Evolutionary conservation across 2,113 vertebrate genomes (phyloP), one percentile per base, ranked within the genome.

Genomic region (Gadus macrocephalus): DNA sequence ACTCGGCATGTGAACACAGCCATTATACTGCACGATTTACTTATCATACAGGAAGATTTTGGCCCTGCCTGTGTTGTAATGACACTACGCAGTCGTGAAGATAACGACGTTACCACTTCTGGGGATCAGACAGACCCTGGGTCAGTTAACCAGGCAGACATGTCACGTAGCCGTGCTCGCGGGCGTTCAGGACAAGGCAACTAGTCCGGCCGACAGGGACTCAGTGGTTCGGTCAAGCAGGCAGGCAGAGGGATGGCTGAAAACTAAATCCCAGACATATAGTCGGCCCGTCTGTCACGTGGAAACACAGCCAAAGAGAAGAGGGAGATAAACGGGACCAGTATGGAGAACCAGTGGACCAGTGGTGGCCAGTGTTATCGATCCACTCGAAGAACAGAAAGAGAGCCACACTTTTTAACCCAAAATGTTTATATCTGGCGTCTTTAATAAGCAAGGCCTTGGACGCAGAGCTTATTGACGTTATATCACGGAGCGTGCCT

Each of bases 171-270:
- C 55, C 55, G 4, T 9, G 55, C 55, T 58, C 55, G 55, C 15
- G 55, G 60, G 22, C 60, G 17, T 19, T 17, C 28, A 64, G 12
- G 62, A 64, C 62, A 35, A 49, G 25, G 27, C 64, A 2, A 0
- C 19, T 15, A 55, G 1, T 6, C 15, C 25, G 60, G 56, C 56
- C 65, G 25, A 55, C 19, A 28, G 3, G 27, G 42, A 17, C 62
- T 58, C 62, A 59, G 42, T 66, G 53, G 27, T 66, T 76, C 55
- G 70, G 66, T 61, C 31, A 64, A 20, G 53, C 62, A 20, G 67
- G 25, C 5, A 25, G 14, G 12, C 62, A 56, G 67, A 62, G n/a
- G 25, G 28, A 19, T 16, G 8, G 62, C 3, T 31, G 0, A 28
- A 14, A 63, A 62, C 38, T 5, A 5, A n/a, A 35, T 7, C 3